These are phyloP conservation scores for Lycaon pictus DNA, from an alignment of 2,113 vertebrate species.

Conservation along the genomic window DNA sequence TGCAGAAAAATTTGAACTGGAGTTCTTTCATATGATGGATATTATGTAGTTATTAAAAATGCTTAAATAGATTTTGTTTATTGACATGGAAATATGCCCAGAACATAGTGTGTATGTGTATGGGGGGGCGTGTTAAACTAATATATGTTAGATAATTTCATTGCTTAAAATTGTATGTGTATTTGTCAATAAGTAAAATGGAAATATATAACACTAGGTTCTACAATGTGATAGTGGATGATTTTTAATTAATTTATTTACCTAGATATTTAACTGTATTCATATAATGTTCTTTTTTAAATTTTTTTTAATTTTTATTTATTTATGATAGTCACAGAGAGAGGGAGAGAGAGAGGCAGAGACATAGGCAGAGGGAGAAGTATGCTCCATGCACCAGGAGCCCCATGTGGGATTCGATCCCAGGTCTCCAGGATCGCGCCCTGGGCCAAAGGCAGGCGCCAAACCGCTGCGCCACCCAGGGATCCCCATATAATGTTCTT, in stretches of 20 bases:
- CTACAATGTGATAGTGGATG: background rate
- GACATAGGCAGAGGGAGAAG: too few species aligned
- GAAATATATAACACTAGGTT: conserved; percentile 9
- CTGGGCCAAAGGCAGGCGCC: too few species aligned
- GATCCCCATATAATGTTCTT: background rate
- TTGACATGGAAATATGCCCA: background rate
- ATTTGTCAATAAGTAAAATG: background rate
- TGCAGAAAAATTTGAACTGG: background rate
- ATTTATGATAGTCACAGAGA: too few species aligned
- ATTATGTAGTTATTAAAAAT: background rate
- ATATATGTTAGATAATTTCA: background rate
- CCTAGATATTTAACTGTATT: background rate
- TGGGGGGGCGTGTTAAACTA: background rate
- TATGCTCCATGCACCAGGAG: too few species aligned
- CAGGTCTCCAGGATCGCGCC: too few species aligned
- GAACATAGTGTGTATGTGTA: background rate
- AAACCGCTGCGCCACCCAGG: too few species aligned
- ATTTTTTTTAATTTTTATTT: too few species aligned
- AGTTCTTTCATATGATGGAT: background rate
- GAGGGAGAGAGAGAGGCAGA: too few species aligned
- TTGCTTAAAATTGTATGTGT: background rate
- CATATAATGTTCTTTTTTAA: background rate
- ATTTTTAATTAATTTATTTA: background rate
- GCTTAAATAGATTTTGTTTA: background rate
- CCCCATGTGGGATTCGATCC: too few species aligned